These are phyloP conservation scores for Beris morrisii DNA, from an alignment of 2,888 invertebrate species.

Conservation along the genomic window DNA sequence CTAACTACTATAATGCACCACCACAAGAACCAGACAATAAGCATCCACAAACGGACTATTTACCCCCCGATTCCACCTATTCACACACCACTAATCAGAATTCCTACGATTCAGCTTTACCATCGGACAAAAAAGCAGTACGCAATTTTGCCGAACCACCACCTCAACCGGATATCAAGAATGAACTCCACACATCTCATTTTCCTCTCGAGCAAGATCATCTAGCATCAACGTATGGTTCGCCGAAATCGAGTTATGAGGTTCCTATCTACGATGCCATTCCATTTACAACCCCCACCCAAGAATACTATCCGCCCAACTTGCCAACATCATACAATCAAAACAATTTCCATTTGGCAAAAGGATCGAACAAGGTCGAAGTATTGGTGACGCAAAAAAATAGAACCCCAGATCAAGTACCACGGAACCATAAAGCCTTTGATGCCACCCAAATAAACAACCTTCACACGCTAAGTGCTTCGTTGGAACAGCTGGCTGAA, in stretches of 20 bases:
- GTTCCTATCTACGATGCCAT: constrained; percentile 54
- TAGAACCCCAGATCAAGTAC: not conserved
- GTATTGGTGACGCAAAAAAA: constrained; percentile 12
- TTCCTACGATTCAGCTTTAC: constrained; percentile 30
- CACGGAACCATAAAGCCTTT: not conserved
- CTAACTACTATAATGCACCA: constrained; percentile 4
- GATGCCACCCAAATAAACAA: constrained; percentile 11
- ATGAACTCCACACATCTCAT: constrained; percentile 45
- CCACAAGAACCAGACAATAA: constrained; percentile 44
- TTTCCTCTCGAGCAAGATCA: constrained; percentile 50
- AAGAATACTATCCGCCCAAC: constrained; percentile 48
- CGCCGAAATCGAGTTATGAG: constrained; percentile 54
- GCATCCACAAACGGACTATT: constrained; percentile 38
- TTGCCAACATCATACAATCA: constrained; percentile 40
- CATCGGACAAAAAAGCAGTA: constrained; percentile 30
- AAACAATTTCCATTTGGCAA: constrained; percentile 35
- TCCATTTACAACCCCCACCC: constrained; percentile 46
- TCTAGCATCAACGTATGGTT: constrained; percentile 50
- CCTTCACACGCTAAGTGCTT: constrained; percentile 23
- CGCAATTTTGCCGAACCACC: constrained; percentile 47
- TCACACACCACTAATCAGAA: constrained; percentile 22
- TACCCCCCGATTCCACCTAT: constrained; percentile 33
- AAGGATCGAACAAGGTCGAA: constrained; percentile 32
- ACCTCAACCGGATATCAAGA: constrained; percentile 32
- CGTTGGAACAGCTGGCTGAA: constrained; percentile 16